Conservation (phyloP, 2,888 invertebrate genomes). For the Scrobipalpa costella region DNA sequence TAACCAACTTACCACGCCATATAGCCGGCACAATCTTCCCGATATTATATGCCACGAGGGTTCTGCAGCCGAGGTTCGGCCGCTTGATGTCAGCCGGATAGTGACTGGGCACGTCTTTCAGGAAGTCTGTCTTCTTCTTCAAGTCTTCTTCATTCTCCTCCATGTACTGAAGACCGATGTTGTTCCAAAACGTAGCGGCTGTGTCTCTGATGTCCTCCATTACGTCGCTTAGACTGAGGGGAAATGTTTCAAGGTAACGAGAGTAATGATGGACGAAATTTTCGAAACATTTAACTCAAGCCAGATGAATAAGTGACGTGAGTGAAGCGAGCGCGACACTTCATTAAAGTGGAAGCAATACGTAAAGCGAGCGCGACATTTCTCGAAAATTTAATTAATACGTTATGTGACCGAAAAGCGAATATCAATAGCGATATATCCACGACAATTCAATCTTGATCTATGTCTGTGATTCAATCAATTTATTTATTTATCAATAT, state of each 20-base stretch:
- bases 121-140: constrained; percentile 90
- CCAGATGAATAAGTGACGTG: too few species aligned
- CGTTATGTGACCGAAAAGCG: too few species aligned
- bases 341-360: too few species aligned
- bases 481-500: too few species aligned
- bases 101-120: constrained; percentile 83
- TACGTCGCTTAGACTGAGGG: constrained; percentile 87
- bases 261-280: too few species aligned
- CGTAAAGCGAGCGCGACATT: too few species aligned
- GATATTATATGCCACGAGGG: constrained; percentile 87
- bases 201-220: constrained; percentile 85
- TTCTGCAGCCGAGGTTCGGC: constrained; percentile 94
- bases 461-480: too few species aligned
- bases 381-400: too few species aligned
- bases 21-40: constrained; percentile 88
- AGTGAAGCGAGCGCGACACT: too few species aligned
- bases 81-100: constrained; percentile 90
- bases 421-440: too few species aligned
- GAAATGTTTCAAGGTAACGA: background rate
- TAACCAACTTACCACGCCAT: constrained; percentile 58
- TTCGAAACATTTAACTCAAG: too few species aligned
- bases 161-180: constrained; percentile 89
- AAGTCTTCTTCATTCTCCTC: constrained; percentile 93
- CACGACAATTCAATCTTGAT: too few species aligned
- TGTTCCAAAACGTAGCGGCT: constrained; percentile 84